A percentile compares a stretch with the other conserved stretches of the same genome.
Conservation (phyloP, 2,113 vertebrate genomes). For the Seriola dumerili region DNA sequence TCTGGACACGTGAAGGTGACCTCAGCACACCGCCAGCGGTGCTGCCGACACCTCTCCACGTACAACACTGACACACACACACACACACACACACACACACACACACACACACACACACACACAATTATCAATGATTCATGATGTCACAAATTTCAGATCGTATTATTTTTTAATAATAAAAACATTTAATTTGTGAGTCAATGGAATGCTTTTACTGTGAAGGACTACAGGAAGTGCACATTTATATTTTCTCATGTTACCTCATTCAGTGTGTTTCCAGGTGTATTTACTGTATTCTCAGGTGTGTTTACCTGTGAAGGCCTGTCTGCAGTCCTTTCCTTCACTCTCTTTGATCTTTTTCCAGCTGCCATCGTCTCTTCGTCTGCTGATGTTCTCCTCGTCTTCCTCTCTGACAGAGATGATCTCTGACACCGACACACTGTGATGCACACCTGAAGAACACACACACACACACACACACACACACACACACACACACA, state of each 20-base stretch:
- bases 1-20: slow-evolving; percentile 91
- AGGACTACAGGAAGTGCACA: background rate
- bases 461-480: slow-evolving; percentile 32
- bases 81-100: slow-evolving; percentile 8
- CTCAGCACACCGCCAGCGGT: slow-evolving; percentile 91
- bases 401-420: slow-evolving; percentile 88
- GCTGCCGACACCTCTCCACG: slow-evolving; percentile 87
- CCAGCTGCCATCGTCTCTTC: slow-evolving; percentile 85
- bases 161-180: background rate
- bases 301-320: slow-evolving; percentile 90
- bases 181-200: background rate
- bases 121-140: too few species aligned
- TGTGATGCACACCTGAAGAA: slow-evolving; percentile 78
- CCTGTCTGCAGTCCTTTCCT: slow-evolving; percentile 71
- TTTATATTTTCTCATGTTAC: too few species aligned
- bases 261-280: background rate
- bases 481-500: slow-evolving; percentile 1
- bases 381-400: slow-evolving; percentile 42
- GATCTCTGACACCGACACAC: slow-evolving; percentile 87
- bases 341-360: slow-evolving; percentile 80
- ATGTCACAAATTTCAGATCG: too few species aligned
- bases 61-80: slow-evolving; percentile 86
- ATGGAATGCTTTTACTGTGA: background rate
- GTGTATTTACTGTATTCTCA: background rate
- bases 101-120: too few species aligned